Evolutionary conservation across 2,797 vertebrate species (phyloP).

Genomic region (Phataginus tricuspis): DNA sequence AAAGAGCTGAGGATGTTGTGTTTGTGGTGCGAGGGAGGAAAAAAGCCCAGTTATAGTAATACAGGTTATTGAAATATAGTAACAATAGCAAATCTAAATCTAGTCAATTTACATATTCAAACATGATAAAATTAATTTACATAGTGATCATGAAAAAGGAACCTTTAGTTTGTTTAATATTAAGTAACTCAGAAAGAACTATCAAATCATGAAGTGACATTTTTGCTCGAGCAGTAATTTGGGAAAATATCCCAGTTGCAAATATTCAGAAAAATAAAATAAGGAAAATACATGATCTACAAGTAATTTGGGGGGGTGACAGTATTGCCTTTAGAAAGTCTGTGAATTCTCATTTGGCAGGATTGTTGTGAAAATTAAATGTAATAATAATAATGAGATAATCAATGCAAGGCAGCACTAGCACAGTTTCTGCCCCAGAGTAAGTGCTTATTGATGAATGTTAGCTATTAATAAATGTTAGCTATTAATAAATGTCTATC

Average conservation of each 20-base stretch:
- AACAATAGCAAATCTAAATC: neutral
- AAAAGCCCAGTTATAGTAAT: neutral
- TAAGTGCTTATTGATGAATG: neutral
- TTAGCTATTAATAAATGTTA: neutral
- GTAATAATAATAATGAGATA: neutral
- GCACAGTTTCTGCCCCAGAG: neutral
- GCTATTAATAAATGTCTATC: neutral
- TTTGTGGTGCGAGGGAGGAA: neutral
- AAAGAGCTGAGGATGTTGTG: neutral
- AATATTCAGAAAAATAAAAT: conserved; percentile 1
- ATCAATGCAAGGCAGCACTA: neutral
- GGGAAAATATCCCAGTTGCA: conserved; percentile 6
- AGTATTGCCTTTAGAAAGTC: neutral
- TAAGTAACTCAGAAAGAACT: conserved; percentile 13
- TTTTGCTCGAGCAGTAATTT: neutral
- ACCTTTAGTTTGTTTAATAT: conserved; percentile 1
- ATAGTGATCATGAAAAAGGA: conserved; percentile 17
- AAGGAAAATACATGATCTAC: neutral
- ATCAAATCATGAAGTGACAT: neutral
- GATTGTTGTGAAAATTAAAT: neutral
- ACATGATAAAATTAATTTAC: neutral
- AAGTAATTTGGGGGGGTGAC: neutral
- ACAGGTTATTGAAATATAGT: neutral
- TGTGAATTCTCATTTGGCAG: neutral
- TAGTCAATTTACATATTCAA: neutral